Evolutionary conservation across 30 jellyfish, hydroid and myxozoan genomes (phyloP).

Genomic region (Chrysaora quinquecirrha): DNA sequence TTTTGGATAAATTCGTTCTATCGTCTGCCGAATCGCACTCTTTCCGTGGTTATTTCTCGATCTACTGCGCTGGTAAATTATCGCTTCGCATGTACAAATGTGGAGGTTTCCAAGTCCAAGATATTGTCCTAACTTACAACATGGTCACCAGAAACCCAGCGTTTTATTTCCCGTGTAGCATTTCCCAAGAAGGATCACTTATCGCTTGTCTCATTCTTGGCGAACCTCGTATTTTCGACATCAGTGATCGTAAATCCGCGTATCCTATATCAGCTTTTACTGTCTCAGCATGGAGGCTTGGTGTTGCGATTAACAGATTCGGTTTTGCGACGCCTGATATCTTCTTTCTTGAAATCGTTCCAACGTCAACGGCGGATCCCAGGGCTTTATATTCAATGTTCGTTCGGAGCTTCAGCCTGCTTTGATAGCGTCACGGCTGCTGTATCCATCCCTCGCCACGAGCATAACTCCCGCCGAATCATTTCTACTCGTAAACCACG

Average conservation of each 20-base stretch:
- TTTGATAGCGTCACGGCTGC: slow-evolving; percentile 94
- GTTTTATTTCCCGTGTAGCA: slow-evolving; percentile 91
- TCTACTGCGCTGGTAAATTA: slow-evolving; percentile 81
- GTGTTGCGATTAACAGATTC: slow-evolving; percentile 95
- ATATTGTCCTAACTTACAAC: slow-evolving; percentile 88
- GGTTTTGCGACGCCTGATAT: slow-evolving; percentile 95
- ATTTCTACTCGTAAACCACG: slow-evolving; percentile 92
- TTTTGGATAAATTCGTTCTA: slow-evolving; percentile 78
- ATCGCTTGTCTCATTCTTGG: slow-evolving; percentile 94
- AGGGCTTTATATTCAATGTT: slow-evolving; percentile 95
- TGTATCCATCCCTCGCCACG: slow-evolving; percentile 98
- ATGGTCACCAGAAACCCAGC: slow-evolving; percentile 91
- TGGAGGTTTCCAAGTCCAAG: slow-evolving; percentile 93
- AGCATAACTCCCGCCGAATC: slow-evolving; percentile 99
- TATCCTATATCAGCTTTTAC: slow-evolving; percentile 98
- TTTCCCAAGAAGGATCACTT: slow-evolving; percentile 83
- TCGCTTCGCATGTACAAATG: slow-evolving; percentile 88
- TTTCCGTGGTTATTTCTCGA: slow-evolving; percentile 81
- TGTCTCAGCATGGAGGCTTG: slow-evolving; percentile 98
- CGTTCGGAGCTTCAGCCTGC: slow-evolving; percentile 98
- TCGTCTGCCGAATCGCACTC: slow-evolving; percentile 87
- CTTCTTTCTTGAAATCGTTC: slow-evolving; percentile 90
- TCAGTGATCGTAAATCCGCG: slow-evolving; percentile 97
- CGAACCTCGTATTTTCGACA: slow-evolving; percentile 98
- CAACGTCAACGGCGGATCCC: slow-evolving; percentile 97